phyloP scores from a whole-genome alignment of 2,888 invertebrate species.

The Drosophila limbata region DNA sequence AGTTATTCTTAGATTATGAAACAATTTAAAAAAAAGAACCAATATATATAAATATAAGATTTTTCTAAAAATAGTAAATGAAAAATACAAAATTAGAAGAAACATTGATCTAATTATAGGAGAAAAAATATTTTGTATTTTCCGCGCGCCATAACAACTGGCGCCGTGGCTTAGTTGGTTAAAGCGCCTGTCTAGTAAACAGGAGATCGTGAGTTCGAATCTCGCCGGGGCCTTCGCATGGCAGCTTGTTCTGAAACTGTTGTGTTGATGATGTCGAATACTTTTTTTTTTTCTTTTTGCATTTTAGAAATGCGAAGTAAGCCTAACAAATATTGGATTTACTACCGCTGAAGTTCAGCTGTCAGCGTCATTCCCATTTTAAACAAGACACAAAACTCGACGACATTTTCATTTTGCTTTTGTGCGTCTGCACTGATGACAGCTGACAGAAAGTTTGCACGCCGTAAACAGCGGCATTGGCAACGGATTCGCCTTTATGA shows the following conservation, averaged over 20 bases:
- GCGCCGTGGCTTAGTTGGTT: conserved; percentile 86
- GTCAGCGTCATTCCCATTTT: conserved; percentile 4
- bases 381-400: conserved; percentile 19
- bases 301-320: not conserved
- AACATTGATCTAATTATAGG: not conserved
- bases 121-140: conserved; percentile 10
- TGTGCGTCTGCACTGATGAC: conserved; percentile 71
- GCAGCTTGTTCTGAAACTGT: not conserved
- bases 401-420: conserved; percentile 50
- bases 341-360: conserved; percentile 17
- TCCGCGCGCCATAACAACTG: conserved; percentile 6
- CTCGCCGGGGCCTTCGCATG: conserved; percentile 64
- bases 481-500: conserved; percentile 37
- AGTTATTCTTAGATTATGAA: not conserved
- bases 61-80: not conserved
- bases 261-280: not conserved
- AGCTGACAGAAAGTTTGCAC: conserved; percentile 77
- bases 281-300: not conserved
- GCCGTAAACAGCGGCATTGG: conserved; percentile 56
- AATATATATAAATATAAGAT: not conserved
- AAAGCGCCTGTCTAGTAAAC: conserved; percentile 86
- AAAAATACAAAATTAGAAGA: not conserved
- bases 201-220: conserved; percentile 86
- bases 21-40: not conserved
- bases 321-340: not conserved